Conservation (phyloP, 2,113 vertebrate species). For the Paratilapia polleni region DNA sequence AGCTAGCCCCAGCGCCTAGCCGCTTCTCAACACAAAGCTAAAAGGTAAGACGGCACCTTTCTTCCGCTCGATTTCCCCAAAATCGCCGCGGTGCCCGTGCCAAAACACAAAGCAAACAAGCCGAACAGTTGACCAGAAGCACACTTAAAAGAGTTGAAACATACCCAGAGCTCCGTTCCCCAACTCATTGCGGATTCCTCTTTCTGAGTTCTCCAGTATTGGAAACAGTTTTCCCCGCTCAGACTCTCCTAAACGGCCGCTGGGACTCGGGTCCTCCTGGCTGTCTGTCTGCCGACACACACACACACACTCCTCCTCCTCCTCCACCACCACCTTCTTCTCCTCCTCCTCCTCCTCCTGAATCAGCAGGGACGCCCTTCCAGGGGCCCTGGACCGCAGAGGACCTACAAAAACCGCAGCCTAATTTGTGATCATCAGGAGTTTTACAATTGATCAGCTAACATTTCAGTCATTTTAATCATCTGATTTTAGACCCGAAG, state of each 20-base stretch:
- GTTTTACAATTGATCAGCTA: neutral
- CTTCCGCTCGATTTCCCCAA: slow-evolving; percentile 10
- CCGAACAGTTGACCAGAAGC: neutral
- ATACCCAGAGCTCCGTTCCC: slow-evolving; percentile 80
- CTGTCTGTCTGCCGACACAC: slow-evolving; percentile 49
- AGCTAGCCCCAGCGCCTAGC: slow-evolving; percentile 51
- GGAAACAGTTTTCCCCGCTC: slow-evolving; percentile 60
- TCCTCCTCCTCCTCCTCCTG: slow-evolving; percentile 24
- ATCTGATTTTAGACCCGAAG: neutral
- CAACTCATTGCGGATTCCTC: slow-evolving; percentile 73
- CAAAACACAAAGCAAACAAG: neutral
- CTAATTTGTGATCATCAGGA: neutral
- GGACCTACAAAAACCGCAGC: neutral
- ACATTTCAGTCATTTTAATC: neutral
- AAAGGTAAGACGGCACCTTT: slow-evolving; percentile 67
- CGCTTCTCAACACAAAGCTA: slow-evolving; percentile 55
- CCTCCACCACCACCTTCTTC: too few species aligned
- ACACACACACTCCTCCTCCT: slow-evolving; percentile 29
- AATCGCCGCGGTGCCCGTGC: neutral
- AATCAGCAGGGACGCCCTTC: slow-evolving; percentile 45
- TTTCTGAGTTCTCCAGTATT: slow-evolving; percentile 58
- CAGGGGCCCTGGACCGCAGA: slow-evolving; percentile 7
- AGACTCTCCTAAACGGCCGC: slow-evolving; percentile 53
- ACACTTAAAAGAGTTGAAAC: slow-evolving; percentile 12
- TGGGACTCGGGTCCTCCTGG: slow-evolving; percentile 48